A percentile compares a stretch with the other conserved stretches of the same genome.
These are phyloP conservation scores for Paracyclopina nana DNA, from an alignment of 1,140 invertebrate genomes.

Conservation along the genomic window DNA sequence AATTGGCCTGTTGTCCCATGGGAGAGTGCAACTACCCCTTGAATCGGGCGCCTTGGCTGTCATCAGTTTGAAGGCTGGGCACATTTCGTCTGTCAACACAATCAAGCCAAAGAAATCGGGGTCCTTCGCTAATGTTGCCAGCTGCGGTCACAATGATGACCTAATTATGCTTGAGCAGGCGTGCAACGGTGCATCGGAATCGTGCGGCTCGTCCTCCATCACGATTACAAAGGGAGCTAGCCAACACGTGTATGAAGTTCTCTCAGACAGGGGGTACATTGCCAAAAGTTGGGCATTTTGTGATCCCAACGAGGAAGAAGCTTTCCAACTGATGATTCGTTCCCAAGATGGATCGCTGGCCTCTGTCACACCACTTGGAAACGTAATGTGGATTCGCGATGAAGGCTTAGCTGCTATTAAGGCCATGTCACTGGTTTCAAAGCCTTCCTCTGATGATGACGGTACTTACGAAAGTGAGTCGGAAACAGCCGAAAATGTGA, in stretches of 20 bases:
- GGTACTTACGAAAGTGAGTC: not conserved
- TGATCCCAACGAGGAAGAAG: not conserved
- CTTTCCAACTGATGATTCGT: not conserved
- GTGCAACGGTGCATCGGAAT: not conserved
- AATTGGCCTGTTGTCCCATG: too few species aligned
- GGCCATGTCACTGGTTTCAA: not conserved
- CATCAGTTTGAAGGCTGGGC: too few species aligned
- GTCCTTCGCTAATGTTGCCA: not conserved
- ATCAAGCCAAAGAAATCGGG: too few species aligned
- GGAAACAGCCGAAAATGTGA: not conserved
- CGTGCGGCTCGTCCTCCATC: not conserved
- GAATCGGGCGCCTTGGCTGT: too few species aligned
- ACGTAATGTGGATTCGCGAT: slow-evolving; percentile 6
- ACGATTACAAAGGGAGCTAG: not conserved
- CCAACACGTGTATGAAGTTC: not conserved
- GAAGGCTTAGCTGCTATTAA: slow-evolving; percentile 7
- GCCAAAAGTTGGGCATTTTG: not conserved
- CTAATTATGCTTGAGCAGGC: not conserved
- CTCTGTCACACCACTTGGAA: slow-evolving; percentile 1
- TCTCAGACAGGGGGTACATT: not conserved
- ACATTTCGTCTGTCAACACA: too few species aligned
- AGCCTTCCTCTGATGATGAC: slow-evolving; percentile 1
- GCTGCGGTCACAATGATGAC: not conserved
- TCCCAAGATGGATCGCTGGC: slow-evolving; percentile 1
- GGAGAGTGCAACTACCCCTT: too few species aligned